Percentiles rank a stretch among this genome's conserved stretches.
Conservation (phyloP, 2,113 vertebrate genomes). For the Caranx melampygus region DNA sequence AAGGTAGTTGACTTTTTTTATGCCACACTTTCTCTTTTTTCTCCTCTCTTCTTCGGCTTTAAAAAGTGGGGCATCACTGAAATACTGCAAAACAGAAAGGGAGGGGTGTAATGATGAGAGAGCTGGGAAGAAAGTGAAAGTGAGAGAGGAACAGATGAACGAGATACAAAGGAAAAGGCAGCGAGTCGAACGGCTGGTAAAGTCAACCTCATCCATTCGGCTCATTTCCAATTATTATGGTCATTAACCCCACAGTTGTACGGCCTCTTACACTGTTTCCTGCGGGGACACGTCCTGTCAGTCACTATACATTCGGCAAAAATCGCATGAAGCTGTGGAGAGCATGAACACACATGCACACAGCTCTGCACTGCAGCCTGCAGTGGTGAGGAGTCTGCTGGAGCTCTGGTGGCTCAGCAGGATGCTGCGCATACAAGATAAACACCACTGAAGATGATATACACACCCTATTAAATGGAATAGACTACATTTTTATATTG, state of each 20-base stretch:
- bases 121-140: neutral
- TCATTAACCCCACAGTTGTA: constrained; percentile 27
- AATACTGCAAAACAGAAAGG: constrained; percentile 20
- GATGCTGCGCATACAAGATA: neutral
- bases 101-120: neutral
- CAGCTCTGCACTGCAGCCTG: constrained; percentile 9
- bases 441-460: neutral
- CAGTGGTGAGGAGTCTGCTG: neutral
- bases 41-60: neutral
- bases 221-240: constrained; percentile 44
- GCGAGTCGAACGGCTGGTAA: neutral
- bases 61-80: constrained; percentile 47
- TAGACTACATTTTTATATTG: neutral
- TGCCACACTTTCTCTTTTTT: constrained; percentile 4
- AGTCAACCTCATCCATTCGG: constrained; percentile 7
- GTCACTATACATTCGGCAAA: neutral
- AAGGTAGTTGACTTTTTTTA: constrained; percentile 26
- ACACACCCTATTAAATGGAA: neutral
- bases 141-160: constrained; percentile 13
- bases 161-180: neutral
- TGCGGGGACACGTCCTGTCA: neutral
- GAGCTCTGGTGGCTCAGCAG: constrained; percentile 1
- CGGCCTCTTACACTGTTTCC: constrained; percentile 15
- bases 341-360: neutral
- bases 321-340: neutral